phyloP scores from a whole-genome alignment of 2,888 invertebrate genomes.

The Eupelmus urozonus region DNA sequence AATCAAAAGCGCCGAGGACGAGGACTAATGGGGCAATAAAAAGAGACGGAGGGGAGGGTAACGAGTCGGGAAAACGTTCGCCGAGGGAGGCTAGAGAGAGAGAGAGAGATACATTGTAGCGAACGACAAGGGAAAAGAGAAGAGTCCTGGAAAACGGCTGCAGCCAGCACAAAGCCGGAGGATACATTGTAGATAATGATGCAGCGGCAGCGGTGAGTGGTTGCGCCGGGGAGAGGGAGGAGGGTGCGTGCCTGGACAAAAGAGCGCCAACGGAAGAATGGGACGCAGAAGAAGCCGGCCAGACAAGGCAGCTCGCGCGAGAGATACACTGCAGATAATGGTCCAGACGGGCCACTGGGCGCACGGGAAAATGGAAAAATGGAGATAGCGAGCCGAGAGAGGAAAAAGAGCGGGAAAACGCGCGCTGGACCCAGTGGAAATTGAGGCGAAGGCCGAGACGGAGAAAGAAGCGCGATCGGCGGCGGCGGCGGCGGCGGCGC shows the following conservation, averaged over 20 bases:
- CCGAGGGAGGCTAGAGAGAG: slow-evolving; percentile 11
- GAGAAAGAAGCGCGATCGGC: not conserved
- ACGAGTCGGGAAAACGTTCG: slow-evolving; percentile 44
- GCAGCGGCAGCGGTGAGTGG: slow-evolving; percentile 2
- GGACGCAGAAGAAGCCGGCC: not conserved
- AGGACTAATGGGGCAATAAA: slow-evolving; percentile 58
- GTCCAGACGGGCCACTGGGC: not conserved
- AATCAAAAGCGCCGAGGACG: slow-evolving; percentile 54
- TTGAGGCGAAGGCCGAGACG: not conserved
- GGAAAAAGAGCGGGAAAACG: slow-evolving; percentile 19
- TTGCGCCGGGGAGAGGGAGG: not conserved
- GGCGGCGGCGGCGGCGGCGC: not conserved
- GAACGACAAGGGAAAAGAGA: no score
- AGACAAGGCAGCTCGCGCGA: not conserved
- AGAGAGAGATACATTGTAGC: not conserved
- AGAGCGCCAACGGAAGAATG: slow-evolving; percentile 19
- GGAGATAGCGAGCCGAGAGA: slow-evolving; percentile 19
- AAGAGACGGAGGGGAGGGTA: slow-evolving; percentile 29
- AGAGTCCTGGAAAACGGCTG: no score
- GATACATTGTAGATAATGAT: slow-evolving; percentile 47
- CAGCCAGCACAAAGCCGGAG: slow-evolving; percentile 15
- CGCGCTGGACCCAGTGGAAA: not conserved
- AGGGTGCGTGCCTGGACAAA: slow-evolving; percentile 13
- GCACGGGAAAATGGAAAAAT: not conserved
- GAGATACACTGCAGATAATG: slow-evolving; percentile 30